phyloP scores from a whole-genome alignment of 37 sponge, comb jelly and placozoan species.

The Cladorhizidae sp. region DNA sequence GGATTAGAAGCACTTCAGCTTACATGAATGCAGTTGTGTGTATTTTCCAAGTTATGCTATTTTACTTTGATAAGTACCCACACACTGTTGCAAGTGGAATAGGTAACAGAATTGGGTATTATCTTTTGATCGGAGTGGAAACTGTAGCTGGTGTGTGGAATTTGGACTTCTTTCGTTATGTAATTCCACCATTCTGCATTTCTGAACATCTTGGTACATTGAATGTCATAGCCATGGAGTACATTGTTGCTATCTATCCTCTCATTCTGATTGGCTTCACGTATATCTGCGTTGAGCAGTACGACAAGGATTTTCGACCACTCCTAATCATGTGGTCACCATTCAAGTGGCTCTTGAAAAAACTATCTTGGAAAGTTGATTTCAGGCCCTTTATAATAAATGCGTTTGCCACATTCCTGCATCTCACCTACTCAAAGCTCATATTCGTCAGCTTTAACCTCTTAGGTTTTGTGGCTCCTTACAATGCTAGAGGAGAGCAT shows the following conservation, averaged over 20 bases:
- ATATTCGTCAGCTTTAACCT: neutral
- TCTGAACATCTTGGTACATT: slow-evolving; percentile 6
- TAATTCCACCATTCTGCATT: slow-evolving; percentile 36
- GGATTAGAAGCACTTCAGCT: neutral
- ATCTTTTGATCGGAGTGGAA: neutral
- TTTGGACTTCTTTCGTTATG: slow-evolving; percentile 47
- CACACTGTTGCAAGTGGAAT: neutral
- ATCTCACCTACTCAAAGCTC: slow-evolving; percentile 11
- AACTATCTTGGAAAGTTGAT: slow-evolving; percentile 1
- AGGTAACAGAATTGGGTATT: neutral
- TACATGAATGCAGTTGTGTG: neutral
- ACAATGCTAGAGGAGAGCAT: no score
- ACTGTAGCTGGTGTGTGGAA: slow-evolving; percentile 39
- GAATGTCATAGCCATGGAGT: slow-evolving; percentile 11
- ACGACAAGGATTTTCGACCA: slow-evolving; percentile 12
- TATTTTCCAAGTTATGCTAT: neutral
- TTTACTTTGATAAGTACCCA: neutral
- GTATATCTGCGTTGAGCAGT: slow-evolving; percentile 11
- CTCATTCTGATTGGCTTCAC: slow-evolving; percentile 15
- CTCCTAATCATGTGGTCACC: slow-evolving; percentile 20
- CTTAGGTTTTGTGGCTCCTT: neutral
- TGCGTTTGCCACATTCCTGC: slow-evolving; percentile 21
- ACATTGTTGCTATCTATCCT: slow-evolving; percentile 52
- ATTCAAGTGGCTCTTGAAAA: neutral
- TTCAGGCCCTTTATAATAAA: neutral